Evolutionary conservation across 2,797 vertebrate species (phyloP).

Genomic region (Pipistrellus pipistrellus): DNA sequence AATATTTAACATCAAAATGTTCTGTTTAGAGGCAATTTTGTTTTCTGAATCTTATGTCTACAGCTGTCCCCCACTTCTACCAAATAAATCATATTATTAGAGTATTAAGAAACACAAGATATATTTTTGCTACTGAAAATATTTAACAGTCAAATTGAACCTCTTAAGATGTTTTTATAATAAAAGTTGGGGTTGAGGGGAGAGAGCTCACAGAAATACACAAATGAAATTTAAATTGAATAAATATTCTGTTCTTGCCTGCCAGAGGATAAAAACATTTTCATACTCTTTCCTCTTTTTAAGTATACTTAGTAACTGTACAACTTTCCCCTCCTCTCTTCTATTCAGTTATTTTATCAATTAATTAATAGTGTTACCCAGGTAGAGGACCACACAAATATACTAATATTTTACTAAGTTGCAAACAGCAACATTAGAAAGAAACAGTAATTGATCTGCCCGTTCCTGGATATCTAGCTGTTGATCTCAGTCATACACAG

Average conservation of each 20-base stretch:
- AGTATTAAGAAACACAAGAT: constrained; percentile 17
- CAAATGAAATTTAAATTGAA: constrained; percentile 36
- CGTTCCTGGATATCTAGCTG: constrained; percentile 69
- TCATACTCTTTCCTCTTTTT: constrained; percentile 32
- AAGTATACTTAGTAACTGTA: not conserved
- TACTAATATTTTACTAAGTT: constrained; percentile 46
- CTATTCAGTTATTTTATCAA: not conserved
- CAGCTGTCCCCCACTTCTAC: not conserved
- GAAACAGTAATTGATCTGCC: constrained; percentile 63
- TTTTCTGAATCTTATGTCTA: not conserved
- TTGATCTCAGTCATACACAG: constrained; percentile 77
- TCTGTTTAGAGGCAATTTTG: constrained; percentile 59
- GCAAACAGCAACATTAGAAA: constrained; percentile 50
- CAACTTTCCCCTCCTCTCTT: not conserved
- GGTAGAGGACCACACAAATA: constrained; percentile 45
- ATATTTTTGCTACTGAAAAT: constrained; percentile 61
- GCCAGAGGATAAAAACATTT: constrained; percentile 6
- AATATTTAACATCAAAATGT: constrained; percentile 12
- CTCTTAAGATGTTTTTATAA: constrained; percentile 58
- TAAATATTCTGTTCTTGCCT: constrained; percentile 22
- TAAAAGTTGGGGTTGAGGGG: not conserved
- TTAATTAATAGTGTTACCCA: constrained; percentile 43
- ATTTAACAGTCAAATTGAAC: constrained; percentile 56
- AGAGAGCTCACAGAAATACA: constrained; percentile 40
- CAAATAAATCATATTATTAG: constrained; percentile 1